These are phyloP conservation scores for Fragum fragum DNA, from an alignment of 2,888 invertebrate species.

Conservation along the genomic window DNA sequence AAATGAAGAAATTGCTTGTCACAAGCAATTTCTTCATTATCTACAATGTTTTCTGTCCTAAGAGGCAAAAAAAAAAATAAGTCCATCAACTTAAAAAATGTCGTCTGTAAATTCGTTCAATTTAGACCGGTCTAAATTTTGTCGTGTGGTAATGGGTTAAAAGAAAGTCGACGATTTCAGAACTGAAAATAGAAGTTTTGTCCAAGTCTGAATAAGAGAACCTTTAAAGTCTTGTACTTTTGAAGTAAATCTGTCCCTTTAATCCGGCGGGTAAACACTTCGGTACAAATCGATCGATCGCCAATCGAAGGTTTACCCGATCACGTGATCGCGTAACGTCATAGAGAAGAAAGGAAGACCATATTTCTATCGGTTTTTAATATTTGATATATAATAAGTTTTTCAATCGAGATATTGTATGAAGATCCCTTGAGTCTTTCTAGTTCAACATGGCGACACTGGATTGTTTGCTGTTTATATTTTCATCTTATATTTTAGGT, in stretches of 20 bases:
- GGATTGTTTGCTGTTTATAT: neutral
- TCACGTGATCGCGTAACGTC: conserved; percentile 6
- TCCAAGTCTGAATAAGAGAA: too few species aligned
- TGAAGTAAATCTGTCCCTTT: neutral
- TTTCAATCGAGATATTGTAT: neutral
- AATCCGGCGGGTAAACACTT: conserved; percentile 4
- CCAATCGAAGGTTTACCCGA: neutral
- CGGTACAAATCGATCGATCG: conserved; percentile 8
- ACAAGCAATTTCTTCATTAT: conserved; percentile 12
- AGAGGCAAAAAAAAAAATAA: neutral
- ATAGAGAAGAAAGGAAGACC: neutral
- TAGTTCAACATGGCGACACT: neutral
- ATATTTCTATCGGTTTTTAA: conserved; percentile 13
- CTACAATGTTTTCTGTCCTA: neutral
- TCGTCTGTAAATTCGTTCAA: neutral
- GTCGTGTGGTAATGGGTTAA: neutral
- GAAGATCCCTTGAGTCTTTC: neutral
- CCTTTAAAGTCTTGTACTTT: too few species aligned
- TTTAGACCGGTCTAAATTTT: neutral
- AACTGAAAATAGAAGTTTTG: too few species aligned
- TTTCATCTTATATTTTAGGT: neutral
- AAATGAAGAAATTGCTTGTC: conserved; percentile 16
- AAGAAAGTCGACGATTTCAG: too few species aligned
- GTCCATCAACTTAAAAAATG: neutral
- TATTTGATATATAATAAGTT: conserved; percentile 4